Conservation (phyloP, 2,113 vertebrate species). For the Oryzias javanicus region DNA sequence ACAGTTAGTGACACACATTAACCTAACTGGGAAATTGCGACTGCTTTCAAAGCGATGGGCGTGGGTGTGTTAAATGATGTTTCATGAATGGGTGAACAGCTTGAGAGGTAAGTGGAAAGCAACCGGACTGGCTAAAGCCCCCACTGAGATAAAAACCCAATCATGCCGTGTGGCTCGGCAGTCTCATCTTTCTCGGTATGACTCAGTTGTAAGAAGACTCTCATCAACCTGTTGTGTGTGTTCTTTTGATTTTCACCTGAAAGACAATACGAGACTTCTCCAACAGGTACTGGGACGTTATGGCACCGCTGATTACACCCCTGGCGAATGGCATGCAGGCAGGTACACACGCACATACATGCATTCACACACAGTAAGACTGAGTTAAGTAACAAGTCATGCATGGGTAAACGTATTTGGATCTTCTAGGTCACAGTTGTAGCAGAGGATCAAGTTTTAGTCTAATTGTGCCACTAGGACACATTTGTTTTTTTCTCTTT, state of each 20-base stretch:
- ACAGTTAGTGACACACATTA: conserved; percentile 19
- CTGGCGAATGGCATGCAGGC: conserved; percentile 65
- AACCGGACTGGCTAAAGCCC: background rate
- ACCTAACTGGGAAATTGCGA: background rate
- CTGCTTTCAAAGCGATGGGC: background rate
- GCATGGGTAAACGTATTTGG: conserved; percentile 47
- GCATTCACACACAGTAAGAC: conserved; percentile 27
- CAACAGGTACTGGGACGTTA: conserved; percentile 98
- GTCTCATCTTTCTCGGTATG: conserved; percentile 49
- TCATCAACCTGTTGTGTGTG: conserved; percentile 20
- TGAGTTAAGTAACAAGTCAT: conserved; percentile 69
- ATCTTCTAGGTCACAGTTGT: conserved; percentile 33
- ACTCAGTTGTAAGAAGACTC: conserved; percentile 66
- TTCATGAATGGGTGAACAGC: conserved; percentile 2
- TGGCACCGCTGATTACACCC: conserved; percentile 95
- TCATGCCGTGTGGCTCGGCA: conserved; percentile 6
- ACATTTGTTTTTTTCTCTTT: conserved; percentile 14
- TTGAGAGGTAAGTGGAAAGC: conserved; percentile 8
- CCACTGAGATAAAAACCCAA: conserved; percentile 4
- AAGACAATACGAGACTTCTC: conserved; percentile 98
- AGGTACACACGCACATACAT: conserved; percentile 23
- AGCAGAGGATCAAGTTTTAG: conserved; percentile 30
- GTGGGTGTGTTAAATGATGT: background rate
- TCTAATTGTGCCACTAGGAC: conserved; percentile 37
- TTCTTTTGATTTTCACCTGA: conserved; percentile 81